Conservation (phyloP, 1,140 invertebrate genomes). For the Halictus rubicundus region DNA sequence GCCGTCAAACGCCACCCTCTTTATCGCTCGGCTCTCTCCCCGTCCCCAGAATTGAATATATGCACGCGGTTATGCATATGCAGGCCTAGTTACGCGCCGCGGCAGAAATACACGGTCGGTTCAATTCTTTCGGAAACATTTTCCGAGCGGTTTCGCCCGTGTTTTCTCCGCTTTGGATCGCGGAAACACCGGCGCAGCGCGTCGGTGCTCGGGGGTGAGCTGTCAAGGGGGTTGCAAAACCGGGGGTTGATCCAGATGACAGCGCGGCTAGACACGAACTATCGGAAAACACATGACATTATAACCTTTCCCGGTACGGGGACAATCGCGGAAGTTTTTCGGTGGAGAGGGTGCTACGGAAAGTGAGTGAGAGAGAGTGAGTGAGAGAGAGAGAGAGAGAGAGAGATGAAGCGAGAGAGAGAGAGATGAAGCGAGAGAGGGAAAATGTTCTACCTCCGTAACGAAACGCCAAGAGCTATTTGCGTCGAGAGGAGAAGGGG, state of each 20-base stretch:
- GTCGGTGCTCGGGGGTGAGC: no score
- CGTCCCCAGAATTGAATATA: constrained; percentile 54
- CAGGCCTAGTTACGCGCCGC: constrained; percentile 33
- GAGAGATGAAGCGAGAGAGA: no score
- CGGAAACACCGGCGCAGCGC: no score
- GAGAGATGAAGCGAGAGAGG: no score
- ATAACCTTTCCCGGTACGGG: not conserved
- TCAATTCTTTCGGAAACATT: constrained; percentile 49
- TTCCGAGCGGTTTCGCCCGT: not conserved
- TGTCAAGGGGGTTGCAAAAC: no score
- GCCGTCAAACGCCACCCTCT: constrained; percentile 29
- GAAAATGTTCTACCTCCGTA: no score
- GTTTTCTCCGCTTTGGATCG: constrained; percentile 38
- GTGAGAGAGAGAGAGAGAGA: not conserved
- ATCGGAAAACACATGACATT: not conserved
- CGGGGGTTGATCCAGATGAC: constrained; percentile 1
- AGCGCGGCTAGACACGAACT: not conserved
- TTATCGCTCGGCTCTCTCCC: constrained; percentile 36
- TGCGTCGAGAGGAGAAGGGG: no score
- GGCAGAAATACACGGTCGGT: constrained; percentile 27
- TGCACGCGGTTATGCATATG: constrained; percentile 48
- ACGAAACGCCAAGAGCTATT: no score
- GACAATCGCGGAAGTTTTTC: constrained; percentile 19
- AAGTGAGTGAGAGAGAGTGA: not conserved
- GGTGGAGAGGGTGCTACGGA: not conserved